Percentiles rank a stretch among this genome's conserved stretches.
Evolutionary conservation across 2,797 vertebrate genomes (phyloP).

Genomic region (Labeo calbasu): DNA sequence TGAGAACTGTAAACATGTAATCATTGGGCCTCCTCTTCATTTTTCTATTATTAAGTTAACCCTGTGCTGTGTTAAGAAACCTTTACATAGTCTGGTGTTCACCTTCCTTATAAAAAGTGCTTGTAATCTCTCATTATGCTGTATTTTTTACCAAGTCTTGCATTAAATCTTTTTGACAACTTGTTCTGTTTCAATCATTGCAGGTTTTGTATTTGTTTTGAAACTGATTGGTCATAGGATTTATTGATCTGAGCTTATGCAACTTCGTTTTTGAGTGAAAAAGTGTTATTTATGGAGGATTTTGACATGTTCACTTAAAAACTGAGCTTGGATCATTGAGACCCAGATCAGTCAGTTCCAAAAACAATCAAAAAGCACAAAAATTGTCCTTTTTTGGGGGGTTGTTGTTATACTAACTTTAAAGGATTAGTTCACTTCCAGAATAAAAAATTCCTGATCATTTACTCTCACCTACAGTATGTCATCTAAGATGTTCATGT

Average conservation of each 20-base stretch:
- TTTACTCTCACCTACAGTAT: too few species aligned
- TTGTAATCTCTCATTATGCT: not conserved
- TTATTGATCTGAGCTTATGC: not conserved
- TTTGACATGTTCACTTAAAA: not conserved
- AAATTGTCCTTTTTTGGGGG: not conserved
- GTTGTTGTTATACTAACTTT: not conserved
- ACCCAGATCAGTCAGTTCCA: not conserved
- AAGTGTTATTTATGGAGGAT: not conserved
- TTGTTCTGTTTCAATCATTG: not conserved
- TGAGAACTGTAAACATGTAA: not conserved
- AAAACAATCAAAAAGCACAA: not conserved
- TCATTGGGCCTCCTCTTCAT: not conserved
- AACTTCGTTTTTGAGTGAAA: not conserved
- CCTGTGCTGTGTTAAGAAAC: not conserved
- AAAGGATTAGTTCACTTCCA: not conserved
- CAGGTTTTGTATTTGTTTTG: not conserved
- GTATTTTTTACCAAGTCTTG: not conserved
- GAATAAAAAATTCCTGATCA: too few species aligned
- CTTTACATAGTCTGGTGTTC: not conserved
- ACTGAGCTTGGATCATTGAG: not conserved
- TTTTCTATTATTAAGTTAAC: conserved; percentile 25
- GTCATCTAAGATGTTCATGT: too few species aligned
- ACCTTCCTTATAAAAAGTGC: not conserved
- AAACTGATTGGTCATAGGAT: not conserved
- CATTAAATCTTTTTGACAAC: not conserved